phyloP scores from a whole-genome alignment of 2,113 vertebrate genomes.

The Ailuropoda melanoleuca region DNA sequence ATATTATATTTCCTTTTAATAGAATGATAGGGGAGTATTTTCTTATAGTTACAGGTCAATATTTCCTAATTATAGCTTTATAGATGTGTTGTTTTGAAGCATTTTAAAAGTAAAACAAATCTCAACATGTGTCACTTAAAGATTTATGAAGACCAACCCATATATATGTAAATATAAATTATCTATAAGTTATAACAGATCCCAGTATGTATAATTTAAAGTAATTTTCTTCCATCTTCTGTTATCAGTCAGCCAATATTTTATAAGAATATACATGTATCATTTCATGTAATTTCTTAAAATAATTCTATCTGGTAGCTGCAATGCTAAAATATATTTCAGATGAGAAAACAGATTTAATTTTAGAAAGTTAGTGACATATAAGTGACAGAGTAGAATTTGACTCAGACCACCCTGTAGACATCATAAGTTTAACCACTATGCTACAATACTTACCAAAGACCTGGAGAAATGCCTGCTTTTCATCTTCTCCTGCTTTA shows the following conservation, averaged over 20 bases:
- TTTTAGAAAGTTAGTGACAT: neutral
- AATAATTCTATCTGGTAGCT: neutral
- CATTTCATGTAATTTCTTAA: neutral
- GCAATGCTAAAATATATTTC: neutral
- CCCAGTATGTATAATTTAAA: neutral
- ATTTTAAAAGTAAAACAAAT: neutral
- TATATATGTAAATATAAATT: neutral
- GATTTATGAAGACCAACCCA: neutral
- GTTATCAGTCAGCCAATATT: neutral
- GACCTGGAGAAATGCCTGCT: conserved; percentile 94
- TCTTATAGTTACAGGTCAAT: neutral
- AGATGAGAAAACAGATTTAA: neutral
- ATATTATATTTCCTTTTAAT: neutral
- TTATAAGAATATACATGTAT: neutral
- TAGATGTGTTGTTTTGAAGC: neutral
- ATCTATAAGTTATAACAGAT: neutral
- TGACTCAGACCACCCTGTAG: rapidly evolving
- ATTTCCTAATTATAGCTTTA: neutral
- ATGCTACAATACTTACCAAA: conserved; percentile 90
- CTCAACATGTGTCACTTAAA: neutral
- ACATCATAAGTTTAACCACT: neutral
- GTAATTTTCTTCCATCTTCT: neutral
- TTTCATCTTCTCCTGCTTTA: conserved; percentile 94
- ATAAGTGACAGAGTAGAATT: neutral
- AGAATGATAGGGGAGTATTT: neutral